Evolutionary conservation across 2,113 vertebrate genomes (phyloP).

Genomic region (Telmatochromis brichardi): DNA sequence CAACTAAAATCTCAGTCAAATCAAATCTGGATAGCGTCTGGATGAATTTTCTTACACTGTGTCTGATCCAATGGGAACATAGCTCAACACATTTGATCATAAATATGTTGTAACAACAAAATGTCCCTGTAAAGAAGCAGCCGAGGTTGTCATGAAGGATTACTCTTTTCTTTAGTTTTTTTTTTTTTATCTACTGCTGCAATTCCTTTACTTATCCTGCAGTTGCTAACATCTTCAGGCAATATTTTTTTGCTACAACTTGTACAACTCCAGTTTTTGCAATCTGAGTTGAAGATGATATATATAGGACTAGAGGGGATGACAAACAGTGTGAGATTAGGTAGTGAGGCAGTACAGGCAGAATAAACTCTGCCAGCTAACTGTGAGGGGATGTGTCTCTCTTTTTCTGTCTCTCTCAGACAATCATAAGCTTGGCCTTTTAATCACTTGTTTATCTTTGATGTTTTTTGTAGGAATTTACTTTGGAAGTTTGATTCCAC

Average conservation of each 20-base stretch:
- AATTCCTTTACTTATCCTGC: not conserved
- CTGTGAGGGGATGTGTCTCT: not conserved
- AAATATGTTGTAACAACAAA: not conserved
- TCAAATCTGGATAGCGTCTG: not conserved
- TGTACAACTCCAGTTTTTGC: constrained; percentile 13
- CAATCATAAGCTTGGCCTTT: constrained; percentile 28
- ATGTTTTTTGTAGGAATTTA: constrained; percentile 39
- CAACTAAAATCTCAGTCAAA: not conserved
- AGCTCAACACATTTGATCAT: not conserved
- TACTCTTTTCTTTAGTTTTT: not conserved
- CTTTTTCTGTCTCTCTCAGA: not conserved
- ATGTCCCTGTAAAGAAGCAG: not conserved
- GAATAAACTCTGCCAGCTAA: constrained; percentile 10
- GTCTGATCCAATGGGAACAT: not conserved
- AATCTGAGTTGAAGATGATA: constrained; percentile 16
- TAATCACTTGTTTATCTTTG: constrained; percentile 44
- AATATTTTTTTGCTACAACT: constrained; percentile 2
- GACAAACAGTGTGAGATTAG: constrained; percentile 41
- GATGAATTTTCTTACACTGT: not conserved
- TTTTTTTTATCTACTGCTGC: not conserved
- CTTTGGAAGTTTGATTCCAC: constrained; percentile 45
- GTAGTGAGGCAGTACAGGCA: not conserved
- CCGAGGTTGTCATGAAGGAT: not conserved
- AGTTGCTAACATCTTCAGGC: constrained; percentile 17
- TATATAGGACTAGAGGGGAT: constrained; percentile 17